Base-by-base conservation (phyloP, 2,113 vertebrate genomes). In the human region DNA sequence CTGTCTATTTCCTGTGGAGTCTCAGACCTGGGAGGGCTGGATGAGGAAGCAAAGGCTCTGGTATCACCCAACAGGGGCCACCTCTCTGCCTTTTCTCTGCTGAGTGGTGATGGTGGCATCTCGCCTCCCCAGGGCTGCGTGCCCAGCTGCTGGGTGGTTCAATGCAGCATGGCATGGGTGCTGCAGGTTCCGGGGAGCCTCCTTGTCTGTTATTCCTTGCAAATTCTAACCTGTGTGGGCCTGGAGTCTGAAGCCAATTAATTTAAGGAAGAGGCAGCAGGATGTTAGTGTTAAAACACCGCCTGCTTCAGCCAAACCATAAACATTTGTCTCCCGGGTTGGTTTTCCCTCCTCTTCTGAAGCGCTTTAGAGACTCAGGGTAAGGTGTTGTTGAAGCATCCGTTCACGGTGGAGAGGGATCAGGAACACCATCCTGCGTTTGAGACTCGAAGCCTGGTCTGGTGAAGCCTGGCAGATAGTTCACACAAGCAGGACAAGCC, bases 251-350 rank as follows among this genome's bases (percentile, higher is more conserved):
- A 72, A 90, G 32, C 45, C 64, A 25, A 35, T 55, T 14, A 48
- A 48, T 73, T n/a, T 70, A 73, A 52, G 48, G 45, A 70, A 22
- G 38, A 91, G 32, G 20, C 38, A 73, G 48, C 82, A 81, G 79
- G 70, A 48, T 91, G 48, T 86, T 85, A n/a, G 52, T 81, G 57
- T 76, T 52, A 66, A 84, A 84, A 61, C 57, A 59, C 32, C 22
- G 1, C 64, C 55, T 52, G 48, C 50, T 61, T 64, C 70, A 57
- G 43, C 90, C 75, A 90, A 43, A 76, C 75, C n/a, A 4, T 48
- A 93, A 91, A 45, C 38, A 22, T 57, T 89, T n/a, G 23, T 92
- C 64, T 94, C 68, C 66, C 12, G 11, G 81, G 64, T 43, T 90
- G 52, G 84, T 43, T 85, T 79, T 55, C 57, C 35, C 40, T 84